Conservation (phyloP, 2,797 vertebrate species). For the Anguilla anguilla region DNA sequence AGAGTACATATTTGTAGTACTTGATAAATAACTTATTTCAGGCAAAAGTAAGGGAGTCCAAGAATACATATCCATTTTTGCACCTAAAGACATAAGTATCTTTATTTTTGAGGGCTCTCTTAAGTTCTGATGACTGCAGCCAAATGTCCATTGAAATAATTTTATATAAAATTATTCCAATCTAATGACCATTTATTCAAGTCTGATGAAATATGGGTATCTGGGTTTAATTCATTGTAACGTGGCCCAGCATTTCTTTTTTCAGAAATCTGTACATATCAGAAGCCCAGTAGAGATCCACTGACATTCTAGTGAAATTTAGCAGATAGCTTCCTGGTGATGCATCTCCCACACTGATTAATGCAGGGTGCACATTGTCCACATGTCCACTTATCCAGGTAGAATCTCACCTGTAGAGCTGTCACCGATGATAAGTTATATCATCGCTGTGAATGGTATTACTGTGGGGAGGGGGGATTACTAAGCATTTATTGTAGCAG, state of each 20-base stretch:
- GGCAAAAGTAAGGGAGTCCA: not conserved
- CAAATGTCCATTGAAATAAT: not conserved
- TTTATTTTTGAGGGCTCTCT: not conserved
- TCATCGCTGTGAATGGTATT: too few relatives aligned
- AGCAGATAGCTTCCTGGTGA: slow-evolving; percentile 15
- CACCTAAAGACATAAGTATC: not conserved
- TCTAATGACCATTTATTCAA: not conserved
- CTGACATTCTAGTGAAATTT: not conserved
- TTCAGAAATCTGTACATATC: not conserved
- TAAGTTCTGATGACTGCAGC: not conserved
- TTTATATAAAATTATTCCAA: not conserved
- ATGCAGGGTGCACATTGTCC: slow-evolving; percentile 29
- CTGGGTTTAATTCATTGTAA: not conserved
- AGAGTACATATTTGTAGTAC: not conserved
- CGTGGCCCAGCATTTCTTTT: not conserved
- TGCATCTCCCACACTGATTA: slow-evolving; percentile 37
- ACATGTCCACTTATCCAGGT: slow-evolving; percentile 10
- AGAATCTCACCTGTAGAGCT: not conserved
- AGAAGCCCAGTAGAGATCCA: not conserved
- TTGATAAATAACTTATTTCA: not conserved
- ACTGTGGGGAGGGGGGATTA: too few relatives aligned
- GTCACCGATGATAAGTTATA: not conserved
- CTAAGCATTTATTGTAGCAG: too few relatives aligned
- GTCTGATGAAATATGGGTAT: not conserved
- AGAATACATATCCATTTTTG: not conserved